Percentiles rank a stretch among this genome's conserved stretches.
Conservation (phyloP, 2,797 vertebrate genomes). For the Leptodactylus fallax region DNA sequence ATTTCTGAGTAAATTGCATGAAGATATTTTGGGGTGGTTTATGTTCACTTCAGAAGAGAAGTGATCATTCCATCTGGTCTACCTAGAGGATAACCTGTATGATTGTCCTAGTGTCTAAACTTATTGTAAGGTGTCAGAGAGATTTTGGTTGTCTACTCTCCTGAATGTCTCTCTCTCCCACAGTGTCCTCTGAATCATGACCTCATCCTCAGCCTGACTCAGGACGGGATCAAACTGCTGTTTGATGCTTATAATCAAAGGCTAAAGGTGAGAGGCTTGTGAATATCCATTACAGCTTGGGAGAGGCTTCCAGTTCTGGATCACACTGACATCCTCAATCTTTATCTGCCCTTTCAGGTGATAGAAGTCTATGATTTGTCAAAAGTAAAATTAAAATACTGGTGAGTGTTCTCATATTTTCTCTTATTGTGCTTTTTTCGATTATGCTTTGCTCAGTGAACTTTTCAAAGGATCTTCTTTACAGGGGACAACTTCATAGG, state of each 20-base stretch:
- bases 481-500: too few relatives aligned
- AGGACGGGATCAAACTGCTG: conserved; percentile 99
- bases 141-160: too few relatives aligned
- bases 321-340: not conserved
- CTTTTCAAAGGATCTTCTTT: too few relatives aligned
- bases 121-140: too few relatives aligned
- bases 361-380: conserved; percentile 99
- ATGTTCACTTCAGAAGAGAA: too few relatives aligned
- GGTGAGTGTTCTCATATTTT: conserved; percentile 80
- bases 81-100: too few relatives aligned
- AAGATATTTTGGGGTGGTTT: too few relatives aligned
- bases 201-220: conserved; percentile 99
- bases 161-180: conserved; percentile 62
- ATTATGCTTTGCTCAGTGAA: too few relatives aligned
- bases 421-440: too few relatives aligned
- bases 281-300: not conserved
- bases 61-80: too few relatives aligned
- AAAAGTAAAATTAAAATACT: conserved; percentile 99
- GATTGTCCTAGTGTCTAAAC: too few relatives aligned
- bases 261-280: conserved; percentile 87
- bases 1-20: too few relatives aligned
- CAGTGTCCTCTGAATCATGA: conserved; percentile 98
- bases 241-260: conserved; percentile 99
- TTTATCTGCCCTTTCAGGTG: conserved; percentile 80
- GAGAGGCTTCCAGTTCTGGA: not conserved